These are phyloP conservation scores for Sclerodermus sp. DNA, from an alignment of 2,888 invertebrate genomes.

Conservation along the genomic window DNA sequence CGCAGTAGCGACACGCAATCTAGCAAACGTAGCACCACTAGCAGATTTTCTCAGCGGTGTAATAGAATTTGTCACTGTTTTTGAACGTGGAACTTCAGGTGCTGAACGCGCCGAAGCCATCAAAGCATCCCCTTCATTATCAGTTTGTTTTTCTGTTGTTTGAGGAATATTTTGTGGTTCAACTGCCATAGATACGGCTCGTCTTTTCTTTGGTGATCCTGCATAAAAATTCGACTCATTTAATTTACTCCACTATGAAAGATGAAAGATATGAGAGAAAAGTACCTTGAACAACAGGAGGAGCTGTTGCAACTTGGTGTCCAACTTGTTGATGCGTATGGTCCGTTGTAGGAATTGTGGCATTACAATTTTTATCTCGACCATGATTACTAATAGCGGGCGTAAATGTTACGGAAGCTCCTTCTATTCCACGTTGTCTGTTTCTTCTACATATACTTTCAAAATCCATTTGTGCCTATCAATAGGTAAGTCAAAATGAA, in stretches of 20 bases:
- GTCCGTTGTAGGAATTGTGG: slow-evolving; percentile 61
- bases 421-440: slow-evolving; percentile 60
- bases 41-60: slow-evolving; percentile 51
- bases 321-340: slow-evolving; percentile 46
- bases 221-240: no score
- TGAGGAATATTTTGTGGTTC: slow-evolving; percentile 48
- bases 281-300: slow-evolving; percentile 44
- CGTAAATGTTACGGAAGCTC: slow-evolving; percentile 46
- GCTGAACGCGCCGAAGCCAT: slow-evolving; percentile 62
- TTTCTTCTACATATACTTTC: slow-evolving; percentile 65
- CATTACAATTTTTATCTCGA: slow-evolving; percentile 71
- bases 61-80: slow-evolving; percentile 34
- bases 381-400: slow-evolving; percentile 51
- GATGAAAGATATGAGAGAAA: no score
- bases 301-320: slow-evolving; percentile 40
- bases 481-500: no score
- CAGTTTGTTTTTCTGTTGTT: slow-evolving; percentile 58
- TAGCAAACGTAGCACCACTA: slow-evolving; percentile 70
- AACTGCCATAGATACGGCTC: slow-evolving; percentile 59
- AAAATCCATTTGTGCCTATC: slow-evolving; percentile 65
- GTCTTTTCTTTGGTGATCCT: slow-evolving; percentile 59
- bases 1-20: slow-evolving; percentile 69
- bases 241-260: no score
- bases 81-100: slow-evolving; percentile 51
- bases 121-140: slow-evolving; percentile 68